phyloP scores from a whole-genome alignment of 64 coral and sea anemone genomes.

The Montipora capricornis region DNA sequence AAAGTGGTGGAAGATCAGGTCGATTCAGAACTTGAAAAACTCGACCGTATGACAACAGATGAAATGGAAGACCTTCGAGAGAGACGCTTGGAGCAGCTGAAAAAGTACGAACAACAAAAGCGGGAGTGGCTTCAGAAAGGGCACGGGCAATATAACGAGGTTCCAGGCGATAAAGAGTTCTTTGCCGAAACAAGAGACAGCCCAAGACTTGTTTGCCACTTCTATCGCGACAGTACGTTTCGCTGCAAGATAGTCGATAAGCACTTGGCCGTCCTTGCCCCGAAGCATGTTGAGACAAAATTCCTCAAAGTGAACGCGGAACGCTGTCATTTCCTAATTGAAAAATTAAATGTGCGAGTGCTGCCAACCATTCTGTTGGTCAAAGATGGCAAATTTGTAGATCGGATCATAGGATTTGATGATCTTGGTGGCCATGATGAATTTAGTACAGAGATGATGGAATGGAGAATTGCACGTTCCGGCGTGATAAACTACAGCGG shows the following conservation, averaged over 20 bases:
- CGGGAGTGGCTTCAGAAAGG: constrained; percentile 94
- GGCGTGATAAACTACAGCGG: constrained; percentile 91
- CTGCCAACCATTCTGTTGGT: constrained; percentile 85
- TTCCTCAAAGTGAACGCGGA: constrained; percentile 95
- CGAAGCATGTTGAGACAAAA: constrained; percentile 95
- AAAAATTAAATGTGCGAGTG: constrained; percentile 83
- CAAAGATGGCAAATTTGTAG: constrained; percentile 96
- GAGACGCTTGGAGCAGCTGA: constrained; percentile 87
- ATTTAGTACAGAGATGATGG: constrained; percentile 84
- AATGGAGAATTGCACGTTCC: constrained; percentile 90
- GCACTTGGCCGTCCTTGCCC: constrained; percentile 83
- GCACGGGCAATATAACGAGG: constrained; percentile 88
- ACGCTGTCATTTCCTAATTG: constrained; percentile 86
- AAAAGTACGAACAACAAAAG: constrained; percentile 88
- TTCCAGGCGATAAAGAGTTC: constrained; percentile 93
- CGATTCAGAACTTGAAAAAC: constrained; percentile 87
- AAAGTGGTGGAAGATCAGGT: constrained; percentile 94
- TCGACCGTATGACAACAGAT: constrained; percentile 90
- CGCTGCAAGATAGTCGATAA: constrained; percentile 99
- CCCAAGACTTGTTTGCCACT: constrained; percentile 89
- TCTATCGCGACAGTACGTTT: constrained; percentile 93
- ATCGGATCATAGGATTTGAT: constrained; percentile 96
- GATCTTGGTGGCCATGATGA: constrained; percentile 95
- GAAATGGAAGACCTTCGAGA: constrained; percentile 97
- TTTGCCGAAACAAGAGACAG: constrained; percentile 94